Evolutionary conservation across 2,113 vertebrate species (phyloP).

Genomic region (Ariopsis seemanni): DNA sequence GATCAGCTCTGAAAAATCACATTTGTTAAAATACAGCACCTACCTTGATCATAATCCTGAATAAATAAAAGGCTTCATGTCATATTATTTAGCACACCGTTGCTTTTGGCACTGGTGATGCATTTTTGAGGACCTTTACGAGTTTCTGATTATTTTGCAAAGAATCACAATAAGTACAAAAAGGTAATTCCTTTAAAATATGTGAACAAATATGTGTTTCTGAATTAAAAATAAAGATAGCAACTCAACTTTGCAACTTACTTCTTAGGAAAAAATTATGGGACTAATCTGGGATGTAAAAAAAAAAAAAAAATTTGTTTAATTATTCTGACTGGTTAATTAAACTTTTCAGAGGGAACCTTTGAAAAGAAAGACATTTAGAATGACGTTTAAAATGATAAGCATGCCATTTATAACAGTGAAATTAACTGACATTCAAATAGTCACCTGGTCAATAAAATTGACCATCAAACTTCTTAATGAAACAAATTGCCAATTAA

Average conservation of each 20-base stretch:
- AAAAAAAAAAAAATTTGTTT: background rate
- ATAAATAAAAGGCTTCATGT: background rate
- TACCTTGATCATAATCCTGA: background rate
- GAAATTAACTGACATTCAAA: background rate
- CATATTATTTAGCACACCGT: background rate
- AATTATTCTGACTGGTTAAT: background rate
- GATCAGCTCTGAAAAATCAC: background rate
- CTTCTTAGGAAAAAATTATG: background rate
- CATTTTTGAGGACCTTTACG: background rate
- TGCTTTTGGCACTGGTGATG: background rate
- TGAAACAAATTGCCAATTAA: background rate
- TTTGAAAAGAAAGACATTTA: background rate
- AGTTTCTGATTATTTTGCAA: background rate
- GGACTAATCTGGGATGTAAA: background rate
- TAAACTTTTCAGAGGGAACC: background rate
- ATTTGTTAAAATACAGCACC: background rate
- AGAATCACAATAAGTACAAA: background rate
- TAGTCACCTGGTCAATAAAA: background rate
- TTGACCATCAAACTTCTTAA: background rate
- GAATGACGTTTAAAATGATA: background rate
- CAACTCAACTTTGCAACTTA: background rate
- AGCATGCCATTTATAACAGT: background rate
- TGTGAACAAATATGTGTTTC: background rate
- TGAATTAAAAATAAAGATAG: background rate
- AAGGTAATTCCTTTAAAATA: background rate